phyloP scores from a whole-genome alignment of 2,797 vertebrate species.

The Mormyrus proboscirostris region DNA sequence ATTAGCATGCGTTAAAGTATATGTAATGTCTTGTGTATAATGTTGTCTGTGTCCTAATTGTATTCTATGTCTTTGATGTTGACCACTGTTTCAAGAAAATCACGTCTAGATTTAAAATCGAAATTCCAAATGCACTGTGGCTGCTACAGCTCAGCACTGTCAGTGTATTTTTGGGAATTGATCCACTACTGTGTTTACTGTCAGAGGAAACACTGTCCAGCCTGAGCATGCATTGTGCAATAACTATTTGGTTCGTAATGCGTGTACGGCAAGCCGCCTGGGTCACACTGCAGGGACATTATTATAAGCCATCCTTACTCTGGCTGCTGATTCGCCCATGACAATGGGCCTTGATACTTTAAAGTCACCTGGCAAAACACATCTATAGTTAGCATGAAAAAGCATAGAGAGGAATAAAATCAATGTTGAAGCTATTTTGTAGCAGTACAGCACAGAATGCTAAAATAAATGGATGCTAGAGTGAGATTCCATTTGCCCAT shows the following conservation, averaged over 20 bases:
- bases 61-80: neutral
- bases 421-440: too few species aligned
- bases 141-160: neutral
- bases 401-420: neutral
- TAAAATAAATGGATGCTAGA: neutral
- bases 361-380: neutral
- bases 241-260: neutral
- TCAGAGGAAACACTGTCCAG: neutral
- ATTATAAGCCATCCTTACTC: neutral
- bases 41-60: neutral
- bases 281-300: neutral
- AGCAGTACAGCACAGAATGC: neutral
- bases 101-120: neutral
- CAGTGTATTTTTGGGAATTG: neutral
- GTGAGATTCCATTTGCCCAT: neutral
- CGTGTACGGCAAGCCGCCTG: neutral
- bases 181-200: neutral
- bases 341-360: neutral
- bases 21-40: neutral
- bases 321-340: neutral
- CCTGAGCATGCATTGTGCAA: neutral
- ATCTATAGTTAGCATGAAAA: neutral
- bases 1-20: neutral
- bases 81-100: neutral
- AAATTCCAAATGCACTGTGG: neutral